phyloP scores from a whole-genome alignment of 2,797 vertebrate species.

The Myoxocephalus aenaeus region DNA sequence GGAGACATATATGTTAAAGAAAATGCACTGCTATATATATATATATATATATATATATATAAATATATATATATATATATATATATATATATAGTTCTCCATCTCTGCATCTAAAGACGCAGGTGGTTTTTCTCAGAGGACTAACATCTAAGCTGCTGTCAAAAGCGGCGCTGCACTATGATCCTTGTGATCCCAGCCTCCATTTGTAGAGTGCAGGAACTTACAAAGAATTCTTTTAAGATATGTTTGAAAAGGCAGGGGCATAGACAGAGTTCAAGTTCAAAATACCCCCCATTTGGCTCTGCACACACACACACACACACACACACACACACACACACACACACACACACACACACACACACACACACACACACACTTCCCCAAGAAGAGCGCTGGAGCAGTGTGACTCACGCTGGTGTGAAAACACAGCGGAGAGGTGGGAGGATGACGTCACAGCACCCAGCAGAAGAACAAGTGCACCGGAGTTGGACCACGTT shows the following conservation, averaged over 20 bases:
- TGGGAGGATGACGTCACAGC: slow-evolving; percentile 86
- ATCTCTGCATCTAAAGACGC: slow-evolving; percentile 24
- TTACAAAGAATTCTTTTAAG: slow-evolving; percentile 51
- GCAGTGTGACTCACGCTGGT: slow-evolving; percentile 79
- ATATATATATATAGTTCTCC: background rate
- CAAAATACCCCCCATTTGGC: slow-evolving; percentile 41
- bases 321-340: slow-evolving; percentile 29
- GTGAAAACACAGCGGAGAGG: slow-evolving; percentile 78
- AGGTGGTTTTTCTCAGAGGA: slow-evolving; percentile 30
- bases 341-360: background rate
- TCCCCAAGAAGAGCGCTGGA: slow-evolving; percentile 50
- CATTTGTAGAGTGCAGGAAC: slow-evolving; percentile 47
- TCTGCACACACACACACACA: slow-evolving; percentile 12
- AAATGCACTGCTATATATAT: background rate
- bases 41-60: background rate
- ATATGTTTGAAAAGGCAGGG: slow-evolving; percentile 53
- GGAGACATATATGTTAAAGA: slow-evolving; percentile 2
- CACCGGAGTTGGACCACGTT: slow-evolving; percentile 69
- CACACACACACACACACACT: slow-evolving; percentile 27
- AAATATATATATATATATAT: too few species aligned
- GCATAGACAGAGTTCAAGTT: slow-evolving; percentile 51
- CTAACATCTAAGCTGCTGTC: slow-evolving; percentile 43
- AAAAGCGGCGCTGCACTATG: slow-evolving; percentile 24
- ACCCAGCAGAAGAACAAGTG: slow-evolving; percentile 78
- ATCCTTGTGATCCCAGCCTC: slow-evolving; percentile 37